These are phyloP conservation scores for Priocnemis perturbator DNA, from an alignment of 2,888 invertebrate genomes.

Conservation along the genomic window DNA sequence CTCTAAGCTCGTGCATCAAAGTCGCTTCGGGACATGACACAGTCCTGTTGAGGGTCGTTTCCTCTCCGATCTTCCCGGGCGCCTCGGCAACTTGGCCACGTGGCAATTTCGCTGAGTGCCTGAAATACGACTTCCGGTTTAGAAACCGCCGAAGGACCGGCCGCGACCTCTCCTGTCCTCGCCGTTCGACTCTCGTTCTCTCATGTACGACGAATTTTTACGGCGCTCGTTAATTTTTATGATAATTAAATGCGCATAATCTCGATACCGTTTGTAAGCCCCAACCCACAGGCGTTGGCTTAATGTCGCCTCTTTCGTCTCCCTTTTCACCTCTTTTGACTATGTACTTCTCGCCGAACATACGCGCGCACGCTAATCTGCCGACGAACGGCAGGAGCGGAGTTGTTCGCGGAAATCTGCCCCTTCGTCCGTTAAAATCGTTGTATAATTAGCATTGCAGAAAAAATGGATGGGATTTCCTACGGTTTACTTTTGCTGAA, in stretches of 20 bases:
- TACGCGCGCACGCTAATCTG: too few relatives aligned
- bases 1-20: conserved; percentile 47
- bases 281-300: too few relatives aligned
- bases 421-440: too few relatives aligned
- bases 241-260: conserved; percentile 60
- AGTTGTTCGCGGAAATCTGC: too few relatives aligned
- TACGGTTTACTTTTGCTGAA: too few relatives aligned
- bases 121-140: conserved; percentile 43
- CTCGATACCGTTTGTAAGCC: neutral
- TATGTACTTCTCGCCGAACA: too few relatives aligned
- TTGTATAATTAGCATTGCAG: too few relatives aligned
- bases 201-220: conserved; percentile 39
- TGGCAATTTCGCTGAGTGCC: conserved; percentile 60
- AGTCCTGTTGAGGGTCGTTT: conserved; percentile 40
- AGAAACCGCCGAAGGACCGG: conserved; percentile 34
- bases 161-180: conserved; percentile 17
- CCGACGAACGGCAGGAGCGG: too few relatives aligned
- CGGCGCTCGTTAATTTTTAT: conserved; percentile 47
- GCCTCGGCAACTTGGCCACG: conserved; percentile 41
- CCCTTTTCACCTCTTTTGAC: too few relatives aligned
- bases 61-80: conserved; percentile 43
- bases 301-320: too few relatives aligned
- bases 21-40: conserved; percentile 34
- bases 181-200: neutral
- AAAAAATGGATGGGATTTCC: too few relatives aligned